Base-by-base conservation (phyloP, 1,140 invertebrate species). In the Bombus consobrinus region DNA sequence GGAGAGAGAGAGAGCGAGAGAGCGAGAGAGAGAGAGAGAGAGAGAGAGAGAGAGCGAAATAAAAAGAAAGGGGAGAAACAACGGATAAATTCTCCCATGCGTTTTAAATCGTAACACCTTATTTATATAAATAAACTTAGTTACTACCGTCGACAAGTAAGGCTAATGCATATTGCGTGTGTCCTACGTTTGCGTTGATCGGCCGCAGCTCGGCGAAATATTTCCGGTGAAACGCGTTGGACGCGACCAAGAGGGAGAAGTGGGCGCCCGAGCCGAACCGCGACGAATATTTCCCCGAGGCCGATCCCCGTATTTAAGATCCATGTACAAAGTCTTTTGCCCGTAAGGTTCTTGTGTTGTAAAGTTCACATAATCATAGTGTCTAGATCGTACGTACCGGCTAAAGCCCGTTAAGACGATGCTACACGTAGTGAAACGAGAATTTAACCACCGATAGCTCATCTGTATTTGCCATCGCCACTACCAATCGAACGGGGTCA, bases 321-420 rank as follows among this genome's bases (percentile, higher is more conserved):
- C 93, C 94, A 91, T 95, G 94, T 95, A 95, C 94, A 95, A 95
- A 95, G 94, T 94, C 93, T 95, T 93, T 94, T 94, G 93, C 93
- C 83, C 88, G 90, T 95, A 94, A 95, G 93, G 90, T 93, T 94
- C 94, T 95, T 95, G 94, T 95, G 94, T 95, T 95, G 94, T 95
- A 95, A 95, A 95, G 93, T 95, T 95, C 93, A 95, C 94, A 93
- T 95, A 95, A 95, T 94, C 94, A 94, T 95, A 95, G 94, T 91
- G 90, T 94, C 93, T 95, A 95, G 93, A 83, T 86, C 87, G 87
- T 90, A 87, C 87, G 90, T 95, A 95, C 91, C 89, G 92, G 91
- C 91, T 93, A 93, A 92, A 87, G 85, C 83, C 88, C 87, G 85
- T 91, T 91, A 91, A 91, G 85, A 91, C 90, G 90, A 91, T 90